Evolutionary conservation across 2,113 vertebrate genomes (phyloP), one percentile per base, ranked within the genome.

Genomic region (Pseudois nayaur): DNA sequence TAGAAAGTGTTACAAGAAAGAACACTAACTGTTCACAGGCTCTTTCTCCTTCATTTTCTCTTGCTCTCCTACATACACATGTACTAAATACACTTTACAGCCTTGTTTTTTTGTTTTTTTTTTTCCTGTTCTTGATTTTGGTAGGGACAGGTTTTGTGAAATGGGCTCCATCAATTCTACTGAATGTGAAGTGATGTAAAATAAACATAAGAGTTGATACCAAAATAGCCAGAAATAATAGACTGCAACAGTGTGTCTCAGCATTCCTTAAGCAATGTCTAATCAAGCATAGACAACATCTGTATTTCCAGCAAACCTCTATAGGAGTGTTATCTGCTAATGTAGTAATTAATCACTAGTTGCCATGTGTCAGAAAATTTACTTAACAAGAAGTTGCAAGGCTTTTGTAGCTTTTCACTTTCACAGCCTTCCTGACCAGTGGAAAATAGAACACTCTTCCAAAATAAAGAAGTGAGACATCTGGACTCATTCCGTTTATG

Each of bases 141-240:
- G n/a, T 87, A 45, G 57, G 29, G 87, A 40, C 29, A 40, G 50
- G 36, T 88, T 95, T 97, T 97, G 17, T 84, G 43, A 97, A 97
- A 92, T 93, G 79, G 64, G 48, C 25, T 83, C 83, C n/a, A 82
- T 97, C 95, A 89, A 25, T 94, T 95, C 88, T 90, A 92, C 59
- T 25, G 16, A 87, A 95, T 89, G 91, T 81, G 86, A 87, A 96
- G 25, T 83, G 57, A 27, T 81, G 31, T 98, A 97, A 98, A 98
- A 98, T 96, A 98, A 98, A 98, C 93, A 74, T 52, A 96, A 88
- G 96, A 89, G 87, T 27, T 27, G 2, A 25, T 43, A 89, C 94
- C 92, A 83, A 97, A 97, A 96, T 94, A 95, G 94, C 94, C 67
- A 74, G 94, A 98, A 98, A 96, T 94, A 98, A 54, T 89, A 95